These are phyloP conservation scores for Zaprionus tsacasi DNA, from an alignment of 1,140 invertebrate species.

Conservation along the genomic window DNA sequence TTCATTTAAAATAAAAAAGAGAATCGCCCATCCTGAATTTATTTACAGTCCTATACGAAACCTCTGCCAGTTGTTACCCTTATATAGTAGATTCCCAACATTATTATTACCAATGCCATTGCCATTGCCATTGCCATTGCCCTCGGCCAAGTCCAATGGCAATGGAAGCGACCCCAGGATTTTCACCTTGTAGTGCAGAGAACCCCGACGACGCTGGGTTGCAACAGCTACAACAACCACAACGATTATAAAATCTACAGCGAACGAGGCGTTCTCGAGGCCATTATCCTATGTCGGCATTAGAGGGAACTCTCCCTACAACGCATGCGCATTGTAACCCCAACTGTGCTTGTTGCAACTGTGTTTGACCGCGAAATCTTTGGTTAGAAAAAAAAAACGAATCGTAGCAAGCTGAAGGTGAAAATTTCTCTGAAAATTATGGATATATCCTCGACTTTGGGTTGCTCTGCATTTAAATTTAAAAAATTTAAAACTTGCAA, in stretches of 20 bases:
- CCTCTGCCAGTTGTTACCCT: background rate
- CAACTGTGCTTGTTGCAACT: background rate
- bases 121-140: background rate
- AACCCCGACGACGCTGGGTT: background rate
- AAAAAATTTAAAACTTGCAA: too few relatives aligned
- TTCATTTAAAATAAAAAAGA: background rate
- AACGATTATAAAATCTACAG: slow-evolving; percentile 65
- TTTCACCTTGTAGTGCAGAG: slow-evolving; percentile 2
- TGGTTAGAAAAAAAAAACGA: background rate
- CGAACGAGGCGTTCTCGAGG: slow-evolving; percentile 50
- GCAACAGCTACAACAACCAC: background rate
- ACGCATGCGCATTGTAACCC: slow-evolving; percentile 29
- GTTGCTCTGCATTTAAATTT: background rate
- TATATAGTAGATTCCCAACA: background rate
- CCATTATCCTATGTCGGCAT: slow-evolving; percentile 63
- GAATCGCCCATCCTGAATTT: background rate
- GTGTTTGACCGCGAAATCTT: slow-evolving; percentile 12
- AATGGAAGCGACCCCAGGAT: background rate
- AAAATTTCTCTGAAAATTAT: background rate
- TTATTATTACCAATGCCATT: background rate
- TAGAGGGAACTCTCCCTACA: slow-evolving; percentile 3
- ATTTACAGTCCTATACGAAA: too few relatives aligned
- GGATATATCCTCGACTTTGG: background rate
- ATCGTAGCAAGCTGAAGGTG: background rate
- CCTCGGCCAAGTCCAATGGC: background rate